Conservation (phyloP, 1,140 invertebrate species). For the Leptinotarsa defecta region DNA sequence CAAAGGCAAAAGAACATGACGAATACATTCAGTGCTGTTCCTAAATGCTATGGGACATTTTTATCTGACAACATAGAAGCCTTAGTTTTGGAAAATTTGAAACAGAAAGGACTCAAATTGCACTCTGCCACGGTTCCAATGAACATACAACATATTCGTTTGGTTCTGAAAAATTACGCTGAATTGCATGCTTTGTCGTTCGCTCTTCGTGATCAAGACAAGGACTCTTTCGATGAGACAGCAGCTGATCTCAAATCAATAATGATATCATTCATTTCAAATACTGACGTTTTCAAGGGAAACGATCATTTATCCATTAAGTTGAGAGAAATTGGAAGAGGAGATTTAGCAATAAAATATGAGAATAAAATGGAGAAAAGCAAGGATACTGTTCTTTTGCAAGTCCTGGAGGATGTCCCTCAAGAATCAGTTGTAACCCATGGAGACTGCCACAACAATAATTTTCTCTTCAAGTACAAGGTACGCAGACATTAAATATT, state of each 20-base stretch:
- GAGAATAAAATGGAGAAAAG: background rate
- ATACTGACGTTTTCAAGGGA: background rate
- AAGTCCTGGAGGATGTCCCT: background rate
- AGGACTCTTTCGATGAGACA: conserved; percentile 31
- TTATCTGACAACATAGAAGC: conserved; percentile 56
- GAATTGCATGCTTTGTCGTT: conserved; percentile 61
- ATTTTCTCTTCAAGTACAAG: conserved; percentile 12
- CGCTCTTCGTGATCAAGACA: conserved; percentile 55
- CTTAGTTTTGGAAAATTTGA: conserved; percentile 62
- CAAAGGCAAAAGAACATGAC: conserved; percentile 20
- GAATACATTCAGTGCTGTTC: conserved; percentile 46
- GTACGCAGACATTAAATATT: background rate
- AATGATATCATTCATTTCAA: background rate
- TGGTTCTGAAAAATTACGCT: conserved; percentile 59
- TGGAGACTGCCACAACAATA: conserved; percentile 20
- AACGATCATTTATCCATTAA: background rate
- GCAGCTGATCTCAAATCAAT: background rate
- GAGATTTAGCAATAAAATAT: conserved; percentile 6
- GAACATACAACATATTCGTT: conserved; percentile 52
- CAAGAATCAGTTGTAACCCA: background rate
- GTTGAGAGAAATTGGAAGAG: background rate
- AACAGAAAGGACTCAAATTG: conserved; percentile 53
- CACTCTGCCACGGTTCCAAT: conserved; percentile 56
- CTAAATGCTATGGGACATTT: conserved; percentile 54
- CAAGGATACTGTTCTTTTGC: background rate